phyloP scores from a whole-genome alignment of 2,113 vertebrate genomes.

The Rhinolophus ferrumequinum region DNA sequence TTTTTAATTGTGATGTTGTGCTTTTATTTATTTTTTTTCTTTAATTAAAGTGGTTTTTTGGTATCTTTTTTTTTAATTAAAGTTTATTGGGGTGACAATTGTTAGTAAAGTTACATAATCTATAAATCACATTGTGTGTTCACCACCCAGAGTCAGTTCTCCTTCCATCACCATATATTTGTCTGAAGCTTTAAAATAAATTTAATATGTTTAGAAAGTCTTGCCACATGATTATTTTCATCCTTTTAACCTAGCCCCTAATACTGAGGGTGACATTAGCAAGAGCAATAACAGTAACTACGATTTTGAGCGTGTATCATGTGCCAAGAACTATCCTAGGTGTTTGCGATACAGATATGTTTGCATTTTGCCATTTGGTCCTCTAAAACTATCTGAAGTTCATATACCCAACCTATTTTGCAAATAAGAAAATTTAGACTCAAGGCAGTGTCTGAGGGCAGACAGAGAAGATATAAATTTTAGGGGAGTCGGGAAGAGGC shows the following conservation, averaged over 20 bases:
- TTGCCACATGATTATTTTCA: background rate
- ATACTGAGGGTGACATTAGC: background rate
- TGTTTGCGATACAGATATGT: background rate
- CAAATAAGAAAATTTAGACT: background rate
- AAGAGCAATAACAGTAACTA: background rate
- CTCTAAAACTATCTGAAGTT: background rate
- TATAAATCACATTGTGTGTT: too few relatives aligned
- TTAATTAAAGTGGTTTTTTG: too few relatives aligned
- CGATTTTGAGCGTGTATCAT: background rate
- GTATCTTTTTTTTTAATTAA: too few relatives aligned
- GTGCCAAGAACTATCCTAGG: background rate
- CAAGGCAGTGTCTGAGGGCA: background rate
- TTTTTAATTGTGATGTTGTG: too few relatives aligned
- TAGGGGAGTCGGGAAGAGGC: background rate
- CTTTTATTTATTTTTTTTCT: too few relatives aligned
- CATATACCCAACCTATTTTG: background rate
- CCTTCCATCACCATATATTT: too few relatives aligned
- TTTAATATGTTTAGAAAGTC: background rate
- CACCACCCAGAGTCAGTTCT: too few relatives aligned
- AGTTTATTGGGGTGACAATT: too few relatives aligned
- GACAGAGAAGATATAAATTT: background rate
- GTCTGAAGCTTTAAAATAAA: conserved; percentile 10
- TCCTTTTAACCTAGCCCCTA: background rate
- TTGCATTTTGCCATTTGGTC: background rate
- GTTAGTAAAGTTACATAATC: too few relatives aligned